Conservation (phyloP, 2,797 vertebrate genomes). For the Okamejei kenojei region DNA sequence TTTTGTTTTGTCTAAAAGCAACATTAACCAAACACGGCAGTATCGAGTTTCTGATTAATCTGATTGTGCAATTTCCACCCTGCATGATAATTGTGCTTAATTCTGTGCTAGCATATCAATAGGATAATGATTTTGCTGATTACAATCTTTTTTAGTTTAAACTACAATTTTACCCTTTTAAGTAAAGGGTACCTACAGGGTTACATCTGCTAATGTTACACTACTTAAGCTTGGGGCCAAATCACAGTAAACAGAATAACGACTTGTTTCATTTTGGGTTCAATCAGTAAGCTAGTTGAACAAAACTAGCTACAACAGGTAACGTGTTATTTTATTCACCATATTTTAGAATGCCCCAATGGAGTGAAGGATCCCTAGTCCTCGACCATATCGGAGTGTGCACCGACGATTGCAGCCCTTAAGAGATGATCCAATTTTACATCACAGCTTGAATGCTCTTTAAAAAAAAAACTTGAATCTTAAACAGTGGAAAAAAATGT, state of each 20-base stretch:
- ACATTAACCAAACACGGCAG: neutral
- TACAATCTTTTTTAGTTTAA: too few species aligned
- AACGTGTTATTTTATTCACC: slow-evolving; percentile 37
- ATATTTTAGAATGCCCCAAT: slow-evolving; percentile 35
- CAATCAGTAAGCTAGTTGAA: slow-evolving; percentile 31
- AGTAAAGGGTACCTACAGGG: neutral
- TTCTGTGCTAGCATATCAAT: neutral
- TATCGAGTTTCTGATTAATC: neutral
- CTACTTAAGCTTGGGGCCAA: neutral
- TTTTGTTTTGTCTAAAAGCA: neutral
- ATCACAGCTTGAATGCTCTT: slow-evolving; percentile 33
- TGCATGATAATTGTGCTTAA: neutral
- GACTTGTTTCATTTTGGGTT: slow-evolving; percentile 21
- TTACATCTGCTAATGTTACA: neutral
- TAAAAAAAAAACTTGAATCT: slow-evolving; percentile 33
- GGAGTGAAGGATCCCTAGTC: slow-evolving; percentile 32
- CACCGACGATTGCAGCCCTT: slow-evolving; percentile 32
- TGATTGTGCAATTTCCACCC: neutral
- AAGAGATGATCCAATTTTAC: slow-evolving; percentile 32
- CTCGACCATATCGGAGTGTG: slow-evolving; percentile 32
- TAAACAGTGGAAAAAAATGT: slow-evolving; percentile 34
- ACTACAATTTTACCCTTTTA: neutral
- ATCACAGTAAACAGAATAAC: neutral
- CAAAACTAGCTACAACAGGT: slow-evolving; percentile 25
- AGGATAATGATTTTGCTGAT: neutral